Conservation (phyloP, 2,113 vertebrate genomes). For the Chaetodon auriga region DNA sequence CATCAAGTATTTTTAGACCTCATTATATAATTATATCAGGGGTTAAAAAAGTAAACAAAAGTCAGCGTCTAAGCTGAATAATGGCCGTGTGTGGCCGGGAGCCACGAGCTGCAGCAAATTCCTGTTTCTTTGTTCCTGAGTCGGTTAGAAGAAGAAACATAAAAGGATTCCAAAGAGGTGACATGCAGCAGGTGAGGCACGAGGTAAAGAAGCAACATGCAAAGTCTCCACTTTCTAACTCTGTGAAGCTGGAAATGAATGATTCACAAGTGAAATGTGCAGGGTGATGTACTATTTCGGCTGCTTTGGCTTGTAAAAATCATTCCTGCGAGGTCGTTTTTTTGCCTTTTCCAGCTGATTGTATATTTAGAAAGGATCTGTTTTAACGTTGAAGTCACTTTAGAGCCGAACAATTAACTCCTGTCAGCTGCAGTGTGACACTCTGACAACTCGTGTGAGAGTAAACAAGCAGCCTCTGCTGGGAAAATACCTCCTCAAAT, state of each 20-base stretch:
- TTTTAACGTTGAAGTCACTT: not conserved
- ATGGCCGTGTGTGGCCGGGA: not conserved
- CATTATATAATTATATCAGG: not conserved
- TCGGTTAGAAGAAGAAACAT: not conserved
- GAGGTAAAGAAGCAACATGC: not conserved
- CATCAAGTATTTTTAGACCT: not conserved
- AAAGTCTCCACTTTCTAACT: not conserved
- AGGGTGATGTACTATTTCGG: too few species aligned
- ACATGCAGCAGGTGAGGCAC: slow-evolving; percentile 16
- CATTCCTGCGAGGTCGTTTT: too few species aligned
- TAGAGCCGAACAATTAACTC: not conserved
- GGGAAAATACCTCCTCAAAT: slow-evolving; percentile 13
- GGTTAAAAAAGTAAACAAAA: not conserved
- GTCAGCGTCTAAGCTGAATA: not conserved
- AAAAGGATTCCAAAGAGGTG: slow-evolving; percentile 30
- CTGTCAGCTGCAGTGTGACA: not conserved
- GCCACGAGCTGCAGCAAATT: not conserved
- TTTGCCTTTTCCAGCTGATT: too few species aligned
- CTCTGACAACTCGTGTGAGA: not conserved
- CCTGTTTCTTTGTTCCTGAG: slow-evolving; percentile 12
- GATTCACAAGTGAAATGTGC: not conserved
- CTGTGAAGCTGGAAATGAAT: not conserved
- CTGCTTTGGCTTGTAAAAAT: too few species aligned
- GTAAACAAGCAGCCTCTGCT: not conserved
- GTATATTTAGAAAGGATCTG: not conserved